Evolutionary conservation across 1,140 invertebrate species (phyloP).

Genomic region (Diorhabda carinulata): DNA sequence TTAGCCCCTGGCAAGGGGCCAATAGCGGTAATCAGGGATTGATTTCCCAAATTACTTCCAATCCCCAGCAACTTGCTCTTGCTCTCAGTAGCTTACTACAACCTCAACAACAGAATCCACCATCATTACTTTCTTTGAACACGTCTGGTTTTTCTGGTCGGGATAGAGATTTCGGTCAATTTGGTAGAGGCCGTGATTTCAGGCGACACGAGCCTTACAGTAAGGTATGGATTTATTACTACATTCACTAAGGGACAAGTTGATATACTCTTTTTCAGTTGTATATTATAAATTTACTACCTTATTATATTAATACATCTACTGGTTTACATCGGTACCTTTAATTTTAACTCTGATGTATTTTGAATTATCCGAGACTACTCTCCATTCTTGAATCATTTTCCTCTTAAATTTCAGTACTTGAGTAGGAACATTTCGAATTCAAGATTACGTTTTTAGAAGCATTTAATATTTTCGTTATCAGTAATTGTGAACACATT

Average conservation of each 20-base stretch:
- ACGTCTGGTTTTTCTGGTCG: constrained; percentile 42
- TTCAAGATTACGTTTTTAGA: too few relatives aligned
- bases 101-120: constrained; percentile 43
- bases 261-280: constrained; percentile 2
- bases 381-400: too few relatives aligned
- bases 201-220: constrained; percentile 45
- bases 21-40: constrained; percentile 38
- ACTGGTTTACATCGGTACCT: not conserved
- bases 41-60: constrained; percentile 40
- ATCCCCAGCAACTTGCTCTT: constrained; percentile 45
- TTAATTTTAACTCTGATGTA: not conserved
- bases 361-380: not conserved
- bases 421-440: too few relatives aligned
- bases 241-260: constrained; percentile 6
- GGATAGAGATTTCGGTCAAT: constrained; percentile 38
- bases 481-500: too few relatives aligned
- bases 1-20: constrained; percentile 46
- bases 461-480: too few relatives aligned
- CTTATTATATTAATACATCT: not conserved
- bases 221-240: constrained; percentile 42
- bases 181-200: constrained; percentile 44
- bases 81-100: constrained; percentile 46
- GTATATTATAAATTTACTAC: not conserved
- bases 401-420: too few relatives aligned
- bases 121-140: constrained; percentile 47